Evolutionary conservation across 2,113 vertebrate species (phyloP).

Genomic region (Argyrosomus japonicus): DNA sequence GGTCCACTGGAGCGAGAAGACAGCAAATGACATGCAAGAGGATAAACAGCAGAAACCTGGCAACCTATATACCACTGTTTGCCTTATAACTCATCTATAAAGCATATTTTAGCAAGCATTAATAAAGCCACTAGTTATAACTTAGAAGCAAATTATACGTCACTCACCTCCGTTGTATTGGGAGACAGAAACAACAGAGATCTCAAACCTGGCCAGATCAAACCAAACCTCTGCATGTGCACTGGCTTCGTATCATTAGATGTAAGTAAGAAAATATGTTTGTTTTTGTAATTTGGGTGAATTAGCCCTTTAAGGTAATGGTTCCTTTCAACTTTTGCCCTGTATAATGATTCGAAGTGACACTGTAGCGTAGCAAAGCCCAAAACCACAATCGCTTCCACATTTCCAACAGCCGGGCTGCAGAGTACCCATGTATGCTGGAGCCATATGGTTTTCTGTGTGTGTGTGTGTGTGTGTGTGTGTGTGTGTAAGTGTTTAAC

Average conservation of each 20-base stretch:
- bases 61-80: background rate
- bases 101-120: background rate
- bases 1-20: background rate
- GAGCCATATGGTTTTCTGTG: conserved; percentile 19
- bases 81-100: too few relatives aligned
- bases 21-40: background rate
- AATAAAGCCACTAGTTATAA: background rate
- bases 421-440: background rate
- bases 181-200: background rate
- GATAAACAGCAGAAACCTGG: background rate
- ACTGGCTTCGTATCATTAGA: background rate
- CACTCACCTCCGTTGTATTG: background rate
- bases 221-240: too few relatives aligned
- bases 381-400: conserved; percentile 64
- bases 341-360: conserved; percentile 9
- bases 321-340: conserved; percentile 48
- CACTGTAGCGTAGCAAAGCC: conserved; percentile 4
- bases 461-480: background rate
- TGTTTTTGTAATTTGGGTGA: background rate
- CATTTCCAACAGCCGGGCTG: conserved; percentile 38
- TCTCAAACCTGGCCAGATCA: background rate
- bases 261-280: background rate
- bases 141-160: background rate
- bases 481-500: conserved; percentile 1
- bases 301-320: conserved; percentile 13